A percentile compares a stretch with the other conserved stretches of the same genome.
phyloP scores from a whole-genome alignment of 2,113 vertebrate genomes.

The Ctenomys sociabilis region DNA sequence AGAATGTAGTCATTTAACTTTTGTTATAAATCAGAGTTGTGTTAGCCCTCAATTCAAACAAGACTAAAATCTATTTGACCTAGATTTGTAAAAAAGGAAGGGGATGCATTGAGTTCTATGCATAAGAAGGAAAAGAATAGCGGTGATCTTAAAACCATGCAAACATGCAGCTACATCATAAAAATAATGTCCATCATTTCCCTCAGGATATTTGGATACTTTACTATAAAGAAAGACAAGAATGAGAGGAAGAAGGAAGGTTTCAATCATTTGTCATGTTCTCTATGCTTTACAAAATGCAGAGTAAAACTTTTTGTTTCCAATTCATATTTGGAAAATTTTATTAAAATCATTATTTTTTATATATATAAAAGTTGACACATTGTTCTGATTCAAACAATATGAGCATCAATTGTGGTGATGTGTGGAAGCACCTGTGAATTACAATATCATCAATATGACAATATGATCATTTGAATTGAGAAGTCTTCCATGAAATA shows the following conservation, averaged over 20 bases:
- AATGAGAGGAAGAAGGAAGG: not conserved
- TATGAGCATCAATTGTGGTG: not conserved
- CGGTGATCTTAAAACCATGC: not conserved
- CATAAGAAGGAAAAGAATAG: not conserved
- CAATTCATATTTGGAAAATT: not conserved
- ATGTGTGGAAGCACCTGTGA: not conserved
- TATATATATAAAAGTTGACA: not conserved
- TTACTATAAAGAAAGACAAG: not conserved
- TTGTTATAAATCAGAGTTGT: not conserved
- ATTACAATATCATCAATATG: not conserved
- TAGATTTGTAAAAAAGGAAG: not conserved
- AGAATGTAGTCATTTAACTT: not conserved
- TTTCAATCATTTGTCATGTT: not conserved
- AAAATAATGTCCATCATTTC: not conserved
- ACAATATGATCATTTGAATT: not conserved
- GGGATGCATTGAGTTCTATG: not conserved
- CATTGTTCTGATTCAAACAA: not conserved
- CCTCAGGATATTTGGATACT: not conserved
- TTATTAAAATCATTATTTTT: not conserved
- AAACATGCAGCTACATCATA: not conserved
- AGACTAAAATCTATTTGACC: not conserved
- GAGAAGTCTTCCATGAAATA: not conserved
- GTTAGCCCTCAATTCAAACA: not conserved
- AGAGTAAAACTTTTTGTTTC: not conserved
- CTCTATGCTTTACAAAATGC: not conserved